A percentile compares a stretch with the other conserved stretches of the same genome.
Conservation (phyloP, 1,140 invertebrate species). For the Solenopsis fugax region DNA sequence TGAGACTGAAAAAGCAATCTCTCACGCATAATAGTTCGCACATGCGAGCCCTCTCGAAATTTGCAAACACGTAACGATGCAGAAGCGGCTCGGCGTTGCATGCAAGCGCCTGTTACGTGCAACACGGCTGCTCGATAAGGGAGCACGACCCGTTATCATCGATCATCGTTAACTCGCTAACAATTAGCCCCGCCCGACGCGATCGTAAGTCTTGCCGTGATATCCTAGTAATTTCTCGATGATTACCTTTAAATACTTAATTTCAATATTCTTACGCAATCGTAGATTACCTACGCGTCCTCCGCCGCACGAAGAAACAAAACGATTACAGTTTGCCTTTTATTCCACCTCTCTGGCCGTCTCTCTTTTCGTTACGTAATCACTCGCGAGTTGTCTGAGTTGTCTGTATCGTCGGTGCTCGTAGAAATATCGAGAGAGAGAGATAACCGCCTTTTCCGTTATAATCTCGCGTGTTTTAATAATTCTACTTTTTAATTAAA, state of each 20-base stretch:
- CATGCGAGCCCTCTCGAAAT: conserved; percentile 72
- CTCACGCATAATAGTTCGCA: conserved; percentile 65
- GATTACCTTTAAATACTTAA: conserved; percentile 70
- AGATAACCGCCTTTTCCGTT: neutral
- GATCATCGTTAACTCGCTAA: conserved; percentile 76
- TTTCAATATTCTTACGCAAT: conserved; percentile 67
- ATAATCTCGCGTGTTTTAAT: neutral
- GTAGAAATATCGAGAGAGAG: neutral
- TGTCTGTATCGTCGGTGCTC: neutral
- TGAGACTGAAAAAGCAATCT: conserved; percentile 62
- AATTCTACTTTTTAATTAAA: neutral
- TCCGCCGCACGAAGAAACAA: conserved; percentile 25
- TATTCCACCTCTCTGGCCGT: neutral
- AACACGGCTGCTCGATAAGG: conserved; percentile 69
- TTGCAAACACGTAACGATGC: conserved; percentile 73
- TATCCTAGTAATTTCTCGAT: conserved; percentile 39
- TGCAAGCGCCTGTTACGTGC: conserved; percentile 70
- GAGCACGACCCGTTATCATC: conserved; percentile 73
- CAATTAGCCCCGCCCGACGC: conserved; percentile 66
- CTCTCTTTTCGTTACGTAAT: conserved; percentile 49
- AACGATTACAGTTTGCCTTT: conserved; percentile 34
- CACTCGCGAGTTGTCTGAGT: neutral
- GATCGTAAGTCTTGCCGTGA: conserved; percentile 52
- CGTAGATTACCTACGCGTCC: neutral
- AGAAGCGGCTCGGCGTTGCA: conserved; percentile 69